Evolutionary conservation across 1,140 invertebrate species (phyloP), one percentile per base, ranked within the genome.

Genomic region (Rhizoglyphus robini): DNA sequence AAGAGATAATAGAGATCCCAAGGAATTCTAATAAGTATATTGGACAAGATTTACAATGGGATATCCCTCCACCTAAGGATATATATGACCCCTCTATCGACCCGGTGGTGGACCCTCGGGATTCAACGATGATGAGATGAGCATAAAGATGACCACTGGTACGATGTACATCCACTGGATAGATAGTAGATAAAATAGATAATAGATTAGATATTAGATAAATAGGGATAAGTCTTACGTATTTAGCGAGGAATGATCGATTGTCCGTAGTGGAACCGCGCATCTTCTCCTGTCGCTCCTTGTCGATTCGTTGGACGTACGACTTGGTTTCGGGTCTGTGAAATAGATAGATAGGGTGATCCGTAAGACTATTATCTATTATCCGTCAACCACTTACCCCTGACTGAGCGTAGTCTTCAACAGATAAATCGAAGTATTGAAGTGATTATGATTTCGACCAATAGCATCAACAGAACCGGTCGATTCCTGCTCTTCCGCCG

Each of bases 161-260:
- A 95, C 83, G 71, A 94, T 90, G 74, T 94, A 94, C 87, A 94
- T 93, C 91, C 90, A 95, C 88, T 92, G 79, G 69, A 84, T 85
- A 73, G 72, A 74, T 72, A 74, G 74, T 63, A 63, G 71, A 66
- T 32, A 38, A 60, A 68, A 66, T 36, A 32, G 13, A 32, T 25
- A 49, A 32, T 3, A 8, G 13, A 3, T 23, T 20, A 51, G 23
- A 11, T 11, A 23, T 51, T 23, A 3, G 23, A 51, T 51, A 30
- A 11, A 29, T 5, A 5, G 5, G 20, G 3, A 18, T 8, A 11
- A 61, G 48, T 83, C 88, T 87, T 84, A 94, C 90, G 81, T 96
- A 96, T 95, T 94, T 96, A 0, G 88, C 88, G 71, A 96, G 82
- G 75, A 96, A 96, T 57, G 90, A 92, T 72, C 90, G 80, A 75